A percentile compares a stretch with the other conserved stretches of the same genome.
These are phyloP conservation scores for Pipra filicauda DNA, from an alignment of 2,113 vertebrate species.

Conservation along the genomic window DNA sequence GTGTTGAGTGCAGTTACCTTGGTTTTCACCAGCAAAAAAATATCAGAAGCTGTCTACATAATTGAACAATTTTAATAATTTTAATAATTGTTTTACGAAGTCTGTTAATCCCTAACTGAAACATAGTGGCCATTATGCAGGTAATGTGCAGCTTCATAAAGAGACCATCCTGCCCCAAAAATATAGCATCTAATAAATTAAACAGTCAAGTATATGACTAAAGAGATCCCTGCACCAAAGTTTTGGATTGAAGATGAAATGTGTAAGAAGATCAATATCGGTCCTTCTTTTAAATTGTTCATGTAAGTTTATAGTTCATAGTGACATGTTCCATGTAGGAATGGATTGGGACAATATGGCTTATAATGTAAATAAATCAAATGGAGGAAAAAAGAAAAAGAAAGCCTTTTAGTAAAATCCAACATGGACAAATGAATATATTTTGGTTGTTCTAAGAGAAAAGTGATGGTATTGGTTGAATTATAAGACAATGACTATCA, in stretches of 20 bases:
- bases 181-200: background rate
- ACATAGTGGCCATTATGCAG: background rate
- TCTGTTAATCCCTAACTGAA: background rate
- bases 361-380: background rate
- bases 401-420: background rate
- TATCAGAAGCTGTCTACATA: background rate
- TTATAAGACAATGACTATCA: background rate
- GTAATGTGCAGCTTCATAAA: background rate
- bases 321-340: background rate
- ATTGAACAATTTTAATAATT: background rate
- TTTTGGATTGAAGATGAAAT: background rate
- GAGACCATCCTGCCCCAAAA: fast-evolving
- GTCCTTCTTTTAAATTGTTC: background rate
- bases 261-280: background rate
- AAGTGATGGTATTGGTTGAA: background rate
- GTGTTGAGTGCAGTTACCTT: background rate
- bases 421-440: background rate
- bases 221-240: background rate
- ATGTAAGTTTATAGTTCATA: background rate
- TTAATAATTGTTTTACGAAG: background rate
- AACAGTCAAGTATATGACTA: background rate
- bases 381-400: background rate
- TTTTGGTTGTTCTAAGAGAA: background rate
- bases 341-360: background rate
- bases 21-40: background rate